Base-by-base conservation (phyloP, 2,113 vertebrate species). In the Sinocyclocheilus anshuiensis region DNA sequence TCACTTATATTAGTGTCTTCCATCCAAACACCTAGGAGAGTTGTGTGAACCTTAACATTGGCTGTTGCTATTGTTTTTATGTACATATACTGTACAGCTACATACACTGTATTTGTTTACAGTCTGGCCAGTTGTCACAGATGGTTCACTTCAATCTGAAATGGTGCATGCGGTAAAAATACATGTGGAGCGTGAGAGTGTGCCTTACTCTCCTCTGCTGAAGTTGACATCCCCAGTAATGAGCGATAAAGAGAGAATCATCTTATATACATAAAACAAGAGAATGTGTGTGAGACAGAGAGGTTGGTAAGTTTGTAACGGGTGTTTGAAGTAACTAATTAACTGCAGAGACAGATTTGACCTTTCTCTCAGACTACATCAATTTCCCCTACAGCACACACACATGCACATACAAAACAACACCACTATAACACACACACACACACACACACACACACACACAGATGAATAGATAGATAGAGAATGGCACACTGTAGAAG, bases 261-360 rank as follows among this genome's bases (percentile, higher is more conserved):
- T 74, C 71, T 42, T 74, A 42, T 22, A 42, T 69, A 42, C 71
- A 87, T 29, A 53, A 48, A 45, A 50, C 10, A 11, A 78, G 57
- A 12, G 20, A 63, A 24, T 12, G 24, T 26, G 36, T 45, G 72
- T 15, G 18, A 61, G 13, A 4, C n/a, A 36, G 72, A n/a, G 26
- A 69, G 26, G 33, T 5, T n/a, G n/a, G n/a, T 15, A 45, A 12
- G n/a, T 15, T 33, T 45, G 26, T 13, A 53, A 50, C 69, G 11
- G 75, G 48, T 80, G 69, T 15, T 61, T 74, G 65, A 63, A 69
- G 55, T 83, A 86, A 80, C 55, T 86, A 88, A 88, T 83, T 88
- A 86, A 86, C 48, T 55, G 53, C 26, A 74, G 65, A 88, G 87
- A 86, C 79, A 88, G 39, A 39, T 78, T 78, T 86, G 84, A 77